Base-by-base conservation (phyloP, 2,888 invertebrate species). In the Lobophora halterata region DNA sequence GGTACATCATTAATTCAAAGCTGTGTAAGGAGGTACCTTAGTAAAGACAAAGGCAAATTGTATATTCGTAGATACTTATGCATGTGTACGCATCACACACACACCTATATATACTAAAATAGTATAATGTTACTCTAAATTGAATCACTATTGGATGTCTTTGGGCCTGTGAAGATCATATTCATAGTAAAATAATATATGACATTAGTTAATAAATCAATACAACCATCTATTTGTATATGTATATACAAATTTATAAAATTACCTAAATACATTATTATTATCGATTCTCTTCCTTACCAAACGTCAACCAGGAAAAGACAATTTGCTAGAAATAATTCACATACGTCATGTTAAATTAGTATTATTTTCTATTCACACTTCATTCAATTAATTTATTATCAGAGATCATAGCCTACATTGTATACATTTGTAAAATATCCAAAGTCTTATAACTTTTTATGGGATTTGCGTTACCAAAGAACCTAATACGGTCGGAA, bases 161-260 rank as follows among this genome's bases (percentile, higher is more conserved):
- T 43, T 56, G 48, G 44, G 45, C 51, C 54, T 58, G 51, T 52
- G 31, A 59, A 59, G 50, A 50, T 51, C 43, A 52, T 52, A 56
- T 34, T 47, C 40, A 43, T 16, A 38, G 43, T 51, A 43, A 59
- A 50, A 49, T 46, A 49, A 46, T 52, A 40, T 10, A 13, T 43
- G 31, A 54, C 44, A 41, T 48, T 43, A 39, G 25, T 46, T 51
- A 43, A 64, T 70, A 67, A 45, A 50, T 31, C 47, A 37, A 43
- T 42, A 47, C 39, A 45, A 42, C 42, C 35, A 39, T 46, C 45
- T 38, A 43, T 37, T 37, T 36, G 33, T 49, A 37, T 79, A 79
- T n/a, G n/a, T n/a, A n/a, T 81, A 65, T 80, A 82, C 80, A 82
- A 75, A 72, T 78, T 72, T 78, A 76, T 76, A 79, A 76, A 75